These are phyloP conservation scores for Malurus leucopterus DNA, from an alignment of 2,797 vertebrate species.

Conservation along the genomic window DNA sequence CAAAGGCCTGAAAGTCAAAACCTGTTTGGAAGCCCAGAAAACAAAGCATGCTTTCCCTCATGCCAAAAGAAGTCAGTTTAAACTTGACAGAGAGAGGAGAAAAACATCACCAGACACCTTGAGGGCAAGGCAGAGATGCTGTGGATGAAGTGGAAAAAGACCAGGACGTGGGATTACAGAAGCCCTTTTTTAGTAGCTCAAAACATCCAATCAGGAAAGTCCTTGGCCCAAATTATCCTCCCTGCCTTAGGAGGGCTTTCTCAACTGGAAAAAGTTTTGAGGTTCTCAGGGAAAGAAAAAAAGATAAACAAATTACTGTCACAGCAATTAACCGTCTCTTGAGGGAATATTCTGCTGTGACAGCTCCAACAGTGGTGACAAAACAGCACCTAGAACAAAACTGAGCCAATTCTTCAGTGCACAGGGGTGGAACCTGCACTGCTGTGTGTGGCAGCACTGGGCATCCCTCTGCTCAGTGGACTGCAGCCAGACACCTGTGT, in stretches of 20 bases:
- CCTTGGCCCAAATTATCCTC: not conserved
- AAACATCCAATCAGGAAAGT: not conserved
- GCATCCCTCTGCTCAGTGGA: not conserved
- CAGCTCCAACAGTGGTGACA: not conserved
- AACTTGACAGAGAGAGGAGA: not conserved
- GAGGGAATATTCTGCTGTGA: not conserved
- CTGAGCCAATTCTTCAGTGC: not conserved
- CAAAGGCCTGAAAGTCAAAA: not conserved
- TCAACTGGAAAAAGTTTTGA: not conserved
- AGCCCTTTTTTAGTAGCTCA: not conserved
- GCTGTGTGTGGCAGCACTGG: accelerated
- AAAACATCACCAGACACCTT: not conserved
- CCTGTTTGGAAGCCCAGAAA: not conserved
- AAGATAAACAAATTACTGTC: not conserved
- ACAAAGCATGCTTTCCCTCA: not conserved
- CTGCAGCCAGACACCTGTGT: not conserved
- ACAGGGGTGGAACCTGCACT: not conserved
- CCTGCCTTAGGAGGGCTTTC: not conserved
- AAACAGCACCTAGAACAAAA: not conserved
- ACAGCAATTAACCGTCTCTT: not conserved
- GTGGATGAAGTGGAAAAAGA: not conserved
- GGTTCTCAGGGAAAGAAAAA: not conserved
- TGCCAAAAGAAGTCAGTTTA: not conserved
- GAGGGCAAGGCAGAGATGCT: not conserved
- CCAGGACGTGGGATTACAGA: not conserved